Evolutionary conservation across 2,797 vertebrate genomes (phyloP).

Genomic region (Lacerta viridis): DNA sequence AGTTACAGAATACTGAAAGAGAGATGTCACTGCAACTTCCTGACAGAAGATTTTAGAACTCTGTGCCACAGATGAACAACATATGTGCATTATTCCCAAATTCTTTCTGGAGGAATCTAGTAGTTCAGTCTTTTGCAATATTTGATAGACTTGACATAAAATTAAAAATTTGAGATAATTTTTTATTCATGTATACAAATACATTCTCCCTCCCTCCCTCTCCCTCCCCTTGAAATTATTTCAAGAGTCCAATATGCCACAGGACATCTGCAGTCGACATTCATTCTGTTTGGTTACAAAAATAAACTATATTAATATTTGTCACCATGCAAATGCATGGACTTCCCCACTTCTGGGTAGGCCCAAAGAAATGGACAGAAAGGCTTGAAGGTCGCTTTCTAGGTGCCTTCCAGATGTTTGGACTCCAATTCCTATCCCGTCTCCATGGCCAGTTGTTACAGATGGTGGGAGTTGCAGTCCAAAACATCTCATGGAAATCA

Average conservation of each 20-base stretch:
- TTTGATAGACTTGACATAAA: background rate
- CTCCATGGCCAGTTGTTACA: too few relatives aligned
- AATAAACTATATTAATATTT: constrained; percentile 41
- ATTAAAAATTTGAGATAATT: constrained; percentile 14
- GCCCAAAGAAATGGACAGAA: background rate
- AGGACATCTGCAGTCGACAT: constrained; percentile 26
- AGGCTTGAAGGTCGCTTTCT: background rate
- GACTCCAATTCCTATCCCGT: too few relatives aligned
- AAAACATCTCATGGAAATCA: too few relatives aligned
- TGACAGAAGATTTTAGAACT: background rate
- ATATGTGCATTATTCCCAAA: background rate
- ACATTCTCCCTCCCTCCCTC: background rate
- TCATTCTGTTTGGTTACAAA: constrained; percentile 29
- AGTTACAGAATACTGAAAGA: background rate
- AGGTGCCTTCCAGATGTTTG: too few relatives aligned
- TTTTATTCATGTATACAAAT: constrained; percentile 17
- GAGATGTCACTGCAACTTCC: background rate
- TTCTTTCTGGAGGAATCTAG: constrained; percentile 51
- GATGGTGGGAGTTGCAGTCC: too few relatives aligned
- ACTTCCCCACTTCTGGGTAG: constrained; percentile 25
- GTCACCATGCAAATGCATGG: constrained; percentile 44
- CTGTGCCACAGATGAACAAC: background rate
- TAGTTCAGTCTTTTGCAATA: background rate
- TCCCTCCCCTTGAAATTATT: constrained; percentile 17
- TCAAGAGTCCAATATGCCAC: constrained; percentile 49